Base-by-base conservation (phyloP, 2,113 vertebrate species). In the Chinchilla lanigera region DNA sequence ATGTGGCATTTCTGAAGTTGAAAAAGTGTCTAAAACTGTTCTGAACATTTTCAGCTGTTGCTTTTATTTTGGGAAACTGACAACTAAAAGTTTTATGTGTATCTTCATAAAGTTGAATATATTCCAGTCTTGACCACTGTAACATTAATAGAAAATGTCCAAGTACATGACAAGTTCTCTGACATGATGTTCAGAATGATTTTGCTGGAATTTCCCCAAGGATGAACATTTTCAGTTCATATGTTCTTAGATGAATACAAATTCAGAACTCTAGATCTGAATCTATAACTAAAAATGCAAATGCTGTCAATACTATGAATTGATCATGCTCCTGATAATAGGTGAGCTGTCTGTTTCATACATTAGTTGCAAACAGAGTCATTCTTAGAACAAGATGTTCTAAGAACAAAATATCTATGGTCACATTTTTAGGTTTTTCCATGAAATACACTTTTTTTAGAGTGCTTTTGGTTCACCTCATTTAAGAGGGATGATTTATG, bases 371-470 rank as follows among this genome's bases (percentile, higher is more conserved):
- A 84, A 65, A 9, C 89, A 63, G 14, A 24, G 22, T 90, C 65
- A 96, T 96, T 97, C 82, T 98, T 73, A 94, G 84, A 96, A 77
- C 26, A 94, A 80, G 83, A 89, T 8, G 0, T 93, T 97, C 96
- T n/a, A n/a, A 86, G 67, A 97, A 98, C 96, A 67, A 92, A 54
- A 90, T 94, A 26, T 35, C 47, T 90, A 96, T 97, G 81, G 13
- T 88, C 86, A 83, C 90, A 78, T 94, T 97, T 95, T 96, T 96
- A 98, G 94, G 60, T 97, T 87, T 92, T 97, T 83, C 30, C 35
- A 65, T 69, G 88, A 69, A 89, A 97, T 87, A 86, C 95, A 44
- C 87, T 82, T 94, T 58, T 86, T 56, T 19, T 80, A n/a, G 30
- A 38, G 75, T 89, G 7, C 41, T 85, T 97, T 92, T 90, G 38